phyloP scores from a whole-genome alignment of 1,140 invertebrate genomes.

The Laupala kohalensis region DNA sequence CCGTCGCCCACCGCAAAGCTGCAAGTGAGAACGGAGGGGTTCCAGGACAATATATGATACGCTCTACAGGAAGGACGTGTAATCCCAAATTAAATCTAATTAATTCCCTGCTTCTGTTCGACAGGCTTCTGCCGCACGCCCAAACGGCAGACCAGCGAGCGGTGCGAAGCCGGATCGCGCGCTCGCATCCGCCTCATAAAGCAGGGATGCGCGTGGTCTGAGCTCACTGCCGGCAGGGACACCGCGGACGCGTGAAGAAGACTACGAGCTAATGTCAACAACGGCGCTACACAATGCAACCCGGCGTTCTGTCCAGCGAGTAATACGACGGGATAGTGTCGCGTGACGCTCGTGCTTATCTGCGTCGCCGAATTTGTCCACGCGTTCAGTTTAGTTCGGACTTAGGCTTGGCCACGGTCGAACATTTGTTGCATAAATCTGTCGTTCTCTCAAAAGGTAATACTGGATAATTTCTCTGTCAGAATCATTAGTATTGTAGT shows the following conservation, averaged over 20 bases:
- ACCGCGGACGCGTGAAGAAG: neutral
- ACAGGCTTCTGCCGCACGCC: too few species aligned
- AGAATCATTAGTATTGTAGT: too few species aligned
- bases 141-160: too few species aligned
- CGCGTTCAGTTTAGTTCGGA: neutral
- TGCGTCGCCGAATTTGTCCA: neutral
- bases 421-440: neutral
- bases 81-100: neutral
- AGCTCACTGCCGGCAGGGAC: neutral
- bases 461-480: too few species aligned
- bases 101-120: neutral
- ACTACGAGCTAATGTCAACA: neutral
- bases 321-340: neutral
- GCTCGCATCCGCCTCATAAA: neutral
- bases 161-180: too few species aligned
- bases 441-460: too few species aligned
- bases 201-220: neutral
- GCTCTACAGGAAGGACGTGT: neutral
- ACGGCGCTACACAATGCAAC: neutral
- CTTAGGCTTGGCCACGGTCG: neutral
- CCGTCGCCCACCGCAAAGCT: too few species aligned
- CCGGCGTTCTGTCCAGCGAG: neutral
- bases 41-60: neutral
- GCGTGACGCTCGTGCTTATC: neutral
- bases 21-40: neutral